These are phyloP conservation scores for Chymomyza caudatula DNA, from an alignment of 2,888 invertebrate species.

Conservation along the genomic window DNA sequence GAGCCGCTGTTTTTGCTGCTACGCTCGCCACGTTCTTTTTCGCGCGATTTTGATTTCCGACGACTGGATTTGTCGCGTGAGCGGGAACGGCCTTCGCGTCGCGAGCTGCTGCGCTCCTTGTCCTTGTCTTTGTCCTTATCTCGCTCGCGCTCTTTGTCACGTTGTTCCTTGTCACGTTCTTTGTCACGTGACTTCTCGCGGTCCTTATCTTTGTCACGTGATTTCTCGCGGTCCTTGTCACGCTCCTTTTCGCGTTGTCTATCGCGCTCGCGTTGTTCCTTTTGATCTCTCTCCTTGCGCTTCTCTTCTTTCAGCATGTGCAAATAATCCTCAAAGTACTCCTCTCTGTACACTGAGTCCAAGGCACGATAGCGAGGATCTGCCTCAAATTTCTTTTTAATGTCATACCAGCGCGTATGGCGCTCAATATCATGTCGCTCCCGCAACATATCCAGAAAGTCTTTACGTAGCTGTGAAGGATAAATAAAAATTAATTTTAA, in stretches of 20 bases:
- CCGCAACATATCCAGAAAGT: constrained; percentile 93
- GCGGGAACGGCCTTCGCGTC: constrained; percentile 80
- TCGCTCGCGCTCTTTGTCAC: constrained; percentile 31
- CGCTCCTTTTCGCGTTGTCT: constrained; percentile 72
- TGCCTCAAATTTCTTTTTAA: constrained; percentile 93
- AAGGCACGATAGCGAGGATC: constrained; percentile 95
- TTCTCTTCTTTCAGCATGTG: constrained; percentile 91
- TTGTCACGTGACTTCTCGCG: constrained; percentile 48
- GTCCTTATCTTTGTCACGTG: constrained; percentile 60
- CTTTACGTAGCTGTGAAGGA: constrained; percentile 86
- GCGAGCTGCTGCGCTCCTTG: constrained; percentile 53
- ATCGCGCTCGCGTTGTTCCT: constrained; percentile 65
- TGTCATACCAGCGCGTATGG: constrained; percentile 95
- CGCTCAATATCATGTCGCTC: constrained; percentile 93
- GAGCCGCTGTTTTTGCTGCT: constrained; percentile 56
- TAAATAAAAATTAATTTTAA: no score
- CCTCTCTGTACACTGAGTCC: constrained; percentile 92
- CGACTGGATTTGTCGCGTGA: constrained; percentile 83
- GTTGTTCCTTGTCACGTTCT: constrained; percentile 50
- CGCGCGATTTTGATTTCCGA: constrained; percentile 81
- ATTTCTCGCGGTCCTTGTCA: constrained; percentile 53
- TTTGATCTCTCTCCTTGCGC: constrained; percentile 78
- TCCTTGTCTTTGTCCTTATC: constrained; percentile 63
- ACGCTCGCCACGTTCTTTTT: constrained; percentile 80
- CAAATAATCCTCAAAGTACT: constrained; percentile 95